phyloP scores from a whole-genome alignment of 2,113 vertebrate genomes.

The Orthonyx spaldingii region DNA sequence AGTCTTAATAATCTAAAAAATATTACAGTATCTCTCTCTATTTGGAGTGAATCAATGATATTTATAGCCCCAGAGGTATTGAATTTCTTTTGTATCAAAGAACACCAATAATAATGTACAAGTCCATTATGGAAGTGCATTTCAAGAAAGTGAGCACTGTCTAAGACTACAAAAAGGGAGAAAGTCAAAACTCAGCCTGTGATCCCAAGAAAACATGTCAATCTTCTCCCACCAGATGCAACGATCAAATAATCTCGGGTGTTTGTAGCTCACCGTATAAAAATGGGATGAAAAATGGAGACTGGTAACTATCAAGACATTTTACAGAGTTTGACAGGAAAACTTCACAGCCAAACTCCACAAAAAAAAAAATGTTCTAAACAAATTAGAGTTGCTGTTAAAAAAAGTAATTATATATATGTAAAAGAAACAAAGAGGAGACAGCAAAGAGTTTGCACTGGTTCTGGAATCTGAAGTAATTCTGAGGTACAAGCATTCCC shows the following conservation, averaged over 20 bases:
- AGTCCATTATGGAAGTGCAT: not conserved
- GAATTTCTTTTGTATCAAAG: conserved; percentile 48
- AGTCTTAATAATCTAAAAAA: conserved; percentile 57
- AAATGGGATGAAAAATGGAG: not conserved
- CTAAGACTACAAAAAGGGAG: not conserved
- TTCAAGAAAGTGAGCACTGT: not conserved
- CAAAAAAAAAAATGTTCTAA: not conserved
- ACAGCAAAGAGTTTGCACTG: not conserved
- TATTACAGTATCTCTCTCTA: conserved; percentile 6
- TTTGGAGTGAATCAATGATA: conserved; percentile 47
- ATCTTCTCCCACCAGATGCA: not conserved
- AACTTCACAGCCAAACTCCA: not conserved
- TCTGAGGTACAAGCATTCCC: not conserved
- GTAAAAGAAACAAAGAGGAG: not conserved
- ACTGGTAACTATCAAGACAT: not conserved
- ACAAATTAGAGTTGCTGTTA: not conserved
- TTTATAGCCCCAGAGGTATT: conserved; percentile 47
- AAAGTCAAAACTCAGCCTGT: not conserved
- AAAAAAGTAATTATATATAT: not conserved
- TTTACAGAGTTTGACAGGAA: not conserved
- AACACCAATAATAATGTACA: conserved; percentile 50
- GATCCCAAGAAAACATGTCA: not conserved
- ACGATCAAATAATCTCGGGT: not conserved
- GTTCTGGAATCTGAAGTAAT: not conserved
- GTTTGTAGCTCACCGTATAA: not conserved